Evolutionary conservation across 2,888 invertebrate species (phyloP).

Genomic region (Reticulitermes lucifugus): DNA sequence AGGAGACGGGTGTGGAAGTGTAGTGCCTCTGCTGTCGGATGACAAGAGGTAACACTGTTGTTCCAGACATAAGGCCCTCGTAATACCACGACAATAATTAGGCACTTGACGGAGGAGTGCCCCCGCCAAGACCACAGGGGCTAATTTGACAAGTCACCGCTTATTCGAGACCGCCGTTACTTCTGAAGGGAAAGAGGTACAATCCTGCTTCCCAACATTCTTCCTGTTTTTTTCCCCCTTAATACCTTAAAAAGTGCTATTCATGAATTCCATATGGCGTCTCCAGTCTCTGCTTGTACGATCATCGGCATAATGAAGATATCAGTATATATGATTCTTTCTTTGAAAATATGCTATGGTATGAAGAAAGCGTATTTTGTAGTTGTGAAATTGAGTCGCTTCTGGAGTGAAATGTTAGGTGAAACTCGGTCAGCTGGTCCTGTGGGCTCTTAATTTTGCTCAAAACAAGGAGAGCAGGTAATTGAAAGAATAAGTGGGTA

Average conservation of each 20-base stretch:
- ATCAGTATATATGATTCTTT: neutral
- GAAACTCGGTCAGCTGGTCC: too few relatives aligned
- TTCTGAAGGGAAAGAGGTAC: slow-evolving; percentile 22
- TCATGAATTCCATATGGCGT: slow-evolving; percentile 1
- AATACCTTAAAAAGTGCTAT: slow-evolving; percentile 3
- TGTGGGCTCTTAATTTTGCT: too few relatives aligned
- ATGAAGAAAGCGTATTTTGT: too few relatives aligned
- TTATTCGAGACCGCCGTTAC: neutral
- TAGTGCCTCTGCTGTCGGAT: neutral
- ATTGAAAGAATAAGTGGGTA: too few relatives aligned
- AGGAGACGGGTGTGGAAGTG: neutral
- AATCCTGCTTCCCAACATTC: slow-evolving; percentile 24
- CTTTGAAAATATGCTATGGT: neutral
- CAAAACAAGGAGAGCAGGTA: too few relatives aligned
- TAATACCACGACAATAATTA: slow-evolving; percentile 30
- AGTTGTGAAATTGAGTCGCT: too few relatives aligned
- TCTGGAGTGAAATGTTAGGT: too few relatives aligned
- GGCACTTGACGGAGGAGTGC: neutral
- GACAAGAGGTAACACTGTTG: slow-evolving; percentile 2
- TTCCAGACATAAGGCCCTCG: neutral
- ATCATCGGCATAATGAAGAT: neutral
- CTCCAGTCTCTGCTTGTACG: neutral
- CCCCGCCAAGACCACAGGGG: slow-evolving; percentile 1
- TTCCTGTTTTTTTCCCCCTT: neutral
- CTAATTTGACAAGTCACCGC: slow-evolving; percentile 38